Evolutionary conservation across 1,140 invertebrate species (phyloP), one percentile per base, ranked within the genome.

Genomic region (Aphis craccivora): DNA sequence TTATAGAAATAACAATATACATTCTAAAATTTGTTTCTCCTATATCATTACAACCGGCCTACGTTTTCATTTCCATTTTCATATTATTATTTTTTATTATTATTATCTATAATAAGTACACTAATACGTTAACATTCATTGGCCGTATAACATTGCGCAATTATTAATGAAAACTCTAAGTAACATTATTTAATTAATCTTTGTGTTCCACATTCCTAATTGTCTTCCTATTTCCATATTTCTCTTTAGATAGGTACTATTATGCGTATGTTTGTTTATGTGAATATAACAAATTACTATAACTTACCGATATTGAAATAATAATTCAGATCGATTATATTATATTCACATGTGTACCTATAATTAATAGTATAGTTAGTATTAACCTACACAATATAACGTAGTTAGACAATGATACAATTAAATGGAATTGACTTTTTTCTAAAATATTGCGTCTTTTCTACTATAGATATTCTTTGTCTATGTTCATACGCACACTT

Each of bases 191-290:
- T 48, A 22, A 88, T 5, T 89, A 55, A 53, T 89, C 45, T 89
- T 8, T 89, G 51, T 89, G 87, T 89, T 89, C 48, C 51, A 37
- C 25, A 53, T 55, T 89, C 43, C 51, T 88, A 60, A 30, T 25
- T 90, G 89, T 90, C 89, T 60, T 90, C 89, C 89, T 90, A 67
- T 67, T 89, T 37, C 88, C 51, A 89, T 2, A 89, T 89, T 53
- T 89, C 48, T 89, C 25, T 55, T 89, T 89, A 30, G 43, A 48
- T 87, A 87, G 60, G 30, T n/a, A 76, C 60, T 87, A 84, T 25
- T 86, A 25, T 86, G 84, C 40, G 84, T 40, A 84, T 37, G 22
- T 60, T 9, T 30, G 43, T 90, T 37, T 90, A 14, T 60, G 11
- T 90, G 51, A 67, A 67, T 87, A 87, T 87, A 30, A 48, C n/a